Evolutionary conservation across 1,140 invertebrate species (phyloP), one percentile per base, ranked within the genome.

Genomic region (Drosophila lacteicornis): DNA sequence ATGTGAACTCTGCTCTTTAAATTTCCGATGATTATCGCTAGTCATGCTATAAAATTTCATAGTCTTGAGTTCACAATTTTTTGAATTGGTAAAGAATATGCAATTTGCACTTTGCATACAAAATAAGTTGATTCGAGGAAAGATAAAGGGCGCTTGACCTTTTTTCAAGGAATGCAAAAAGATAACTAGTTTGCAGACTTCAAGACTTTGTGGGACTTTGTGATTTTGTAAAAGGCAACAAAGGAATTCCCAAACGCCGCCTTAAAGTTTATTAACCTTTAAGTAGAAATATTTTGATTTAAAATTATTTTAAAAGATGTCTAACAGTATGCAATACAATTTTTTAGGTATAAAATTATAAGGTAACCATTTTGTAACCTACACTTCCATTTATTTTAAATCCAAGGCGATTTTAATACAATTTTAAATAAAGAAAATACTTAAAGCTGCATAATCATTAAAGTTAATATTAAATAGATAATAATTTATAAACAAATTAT

Each of bases 1-100:
- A n/a, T 43, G 17, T 45, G 61, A 69, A 67, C 61, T 69, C 6
- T 67, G 67, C 22, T 36, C 66, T 65, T 65, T 51, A 25, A 38
- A 51, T 33, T 61, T 22, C 2, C 3, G 27, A 25, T 60, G 13
- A 45, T 61, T 65, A 45, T 60, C 55, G 33, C 33, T 30, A 19
- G n/a, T 2, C 33, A 36, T 25, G 15, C 15, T 43, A 65, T 61
- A 17, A n/a, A 43, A 33, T 62, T 61, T 45, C 19, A 36, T 25
- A 8, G 19, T 12, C 36, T 57, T 22, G 13, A 55, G 17, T 36
- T 22, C 40, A n/a, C 19, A 22, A 22, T 57, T 57, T 42, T 57
- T n/a, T 15, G 13, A n/a, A 42, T 46, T 19, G 40, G 2, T 42
- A 42, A 15, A 42, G 43, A 55, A 55, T 22, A 15, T 38, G 0